phyloP scores from a whole-genome alignment of 2,888 invertebrate genomes.

The Salpingus planirostris region DNA sequence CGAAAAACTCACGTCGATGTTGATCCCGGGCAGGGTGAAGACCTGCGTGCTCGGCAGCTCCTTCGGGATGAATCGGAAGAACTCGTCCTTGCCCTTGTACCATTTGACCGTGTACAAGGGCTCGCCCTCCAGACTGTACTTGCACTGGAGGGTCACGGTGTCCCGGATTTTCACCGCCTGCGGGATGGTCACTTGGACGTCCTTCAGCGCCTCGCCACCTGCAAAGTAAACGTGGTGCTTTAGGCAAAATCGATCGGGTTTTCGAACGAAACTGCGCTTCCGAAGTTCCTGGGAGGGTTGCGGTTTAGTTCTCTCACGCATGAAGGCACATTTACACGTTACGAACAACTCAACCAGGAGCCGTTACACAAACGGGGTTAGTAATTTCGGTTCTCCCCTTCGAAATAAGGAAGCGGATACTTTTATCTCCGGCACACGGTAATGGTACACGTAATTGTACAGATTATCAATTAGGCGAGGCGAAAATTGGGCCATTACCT shows the following conservation, averaged over 20 bases:
- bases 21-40: slow-evolving; percentile 57
- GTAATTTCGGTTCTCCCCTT: slow-evolving; percentile 16
- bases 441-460: too few relatives aligned
- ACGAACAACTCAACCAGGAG: slow-evolving; percentile 17
- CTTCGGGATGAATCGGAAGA: slow-evolving; percentile 73
- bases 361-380: slow-evolving; percentile 18
- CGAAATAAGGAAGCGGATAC: too few relatives aligned
- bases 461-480: too few relatives aligned
- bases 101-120: slow-evolving; percentile 72
- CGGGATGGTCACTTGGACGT: slow-evolving; percentile 63
- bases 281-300: too few relatives aligned
- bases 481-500: too few relatives aligned
- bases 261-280: too few relatives aligned
- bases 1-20: slow-evolving; percentile 61
- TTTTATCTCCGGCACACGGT: too few relatives aligned
- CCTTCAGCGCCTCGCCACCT: slow-evolving; percentile 55
- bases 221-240: too few relatives aligned
- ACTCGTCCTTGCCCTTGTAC: slow-evolving; percentile 69
- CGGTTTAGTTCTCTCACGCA: slow-evolving; percentile 14
- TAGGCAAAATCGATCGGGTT: too few relatives aligned
- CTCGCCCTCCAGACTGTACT: slow-evolving; percentile 66
- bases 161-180: slow-evolving; percentile 62
- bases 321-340: slow-evolving; percentile 16
- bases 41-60: slow-evolving; percentile 66
- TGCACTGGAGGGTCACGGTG: slow-evolving; percentile 65